phyloP scores from a whole-genome alignment of 2,888 invertebrate genomes.

The Deilephila porcellus region DNA sequence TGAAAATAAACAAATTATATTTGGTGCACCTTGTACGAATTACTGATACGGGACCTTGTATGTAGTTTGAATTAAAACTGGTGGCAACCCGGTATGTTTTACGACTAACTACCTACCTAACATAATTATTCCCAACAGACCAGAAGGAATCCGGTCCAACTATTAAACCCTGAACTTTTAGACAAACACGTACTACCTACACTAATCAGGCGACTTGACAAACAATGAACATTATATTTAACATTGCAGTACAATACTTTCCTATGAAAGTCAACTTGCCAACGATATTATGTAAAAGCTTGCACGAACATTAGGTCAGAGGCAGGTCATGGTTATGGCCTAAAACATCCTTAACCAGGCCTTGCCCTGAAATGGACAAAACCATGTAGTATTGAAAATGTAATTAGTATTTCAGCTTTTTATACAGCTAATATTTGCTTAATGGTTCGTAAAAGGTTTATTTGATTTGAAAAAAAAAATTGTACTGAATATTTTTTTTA shows the following conservation, averaged over 20 bases:
- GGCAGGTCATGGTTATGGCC: slow-evolving; percentile 22
- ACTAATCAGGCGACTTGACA: not conserved
- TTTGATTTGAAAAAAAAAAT: too few species aligned
- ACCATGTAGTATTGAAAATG: not conserved
- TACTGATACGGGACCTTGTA: too few species aligned
- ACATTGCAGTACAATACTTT: not conserved
- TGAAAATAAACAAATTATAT: too few species aligned
- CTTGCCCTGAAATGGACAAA: slow-evolving; percentile 3
- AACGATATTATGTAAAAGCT: not conserved
- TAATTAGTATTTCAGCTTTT: not conserved
- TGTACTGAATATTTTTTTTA: too few species aligned
- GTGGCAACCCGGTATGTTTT: too few species aligned
- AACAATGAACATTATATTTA: not conserved
- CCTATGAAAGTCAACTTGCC: slow-evolving; percentile 2
- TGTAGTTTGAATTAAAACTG: too few species aligned
- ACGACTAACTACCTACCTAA: too few species aligned
- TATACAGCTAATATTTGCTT: not conserved
- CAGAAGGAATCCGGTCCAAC: too few species aligned
- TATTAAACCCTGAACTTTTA: too few species aligned
- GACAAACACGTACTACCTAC: not conserved
- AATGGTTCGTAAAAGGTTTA: too few species aligned
- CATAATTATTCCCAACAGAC: too few species aligned
- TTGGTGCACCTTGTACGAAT: too few species aligned
- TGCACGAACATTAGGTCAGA: slow-evolving; percentile 1
- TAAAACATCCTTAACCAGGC: slow-evolving; percentile 24